Conservation (phyloP, 2,113 vertebrate genomes). For the Motacilla tschutschensis region DNA sequence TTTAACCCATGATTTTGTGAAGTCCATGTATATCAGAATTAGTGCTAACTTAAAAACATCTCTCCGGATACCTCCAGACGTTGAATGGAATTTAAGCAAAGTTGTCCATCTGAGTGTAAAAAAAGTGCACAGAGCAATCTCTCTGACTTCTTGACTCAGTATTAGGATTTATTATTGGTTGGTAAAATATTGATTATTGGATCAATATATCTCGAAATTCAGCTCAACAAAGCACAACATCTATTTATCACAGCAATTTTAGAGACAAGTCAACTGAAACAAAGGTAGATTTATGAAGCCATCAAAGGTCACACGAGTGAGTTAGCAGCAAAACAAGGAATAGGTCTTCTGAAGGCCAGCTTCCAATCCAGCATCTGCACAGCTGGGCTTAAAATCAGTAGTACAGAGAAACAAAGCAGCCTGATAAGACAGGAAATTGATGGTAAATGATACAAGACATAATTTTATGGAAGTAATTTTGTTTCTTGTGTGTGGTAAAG, state of each 20-base stretch:
- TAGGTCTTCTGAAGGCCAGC: neutral
- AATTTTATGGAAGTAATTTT: neutral
- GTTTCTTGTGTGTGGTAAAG: neutral
- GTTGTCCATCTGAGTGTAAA: neutral
- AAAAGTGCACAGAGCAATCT: neutral
- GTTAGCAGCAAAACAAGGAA: neutral
- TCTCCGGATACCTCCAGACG: neutral
- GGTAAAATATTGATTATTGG: slow-evolving; percentile 26
- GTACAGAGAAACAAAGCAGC: neutral
- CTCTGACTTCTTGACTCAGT: neutral
- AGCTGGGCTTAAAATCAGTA: neutral
- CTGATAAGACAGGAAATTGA: neutral
- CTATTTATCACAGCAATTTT: slow-evolving; percentile 18
- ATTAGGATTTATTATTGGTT: slow-evolving; percentile 32
- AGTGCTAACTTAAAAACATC: neutral
- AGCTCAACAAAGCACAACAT: neutral
- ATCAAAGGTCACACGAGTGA: slow-evolving; percentile 20
- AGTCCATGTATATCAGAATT: neutral
- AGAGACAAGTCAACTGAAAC: slow-evolving; percentile 16
- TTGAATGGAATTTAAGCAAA: neutral
- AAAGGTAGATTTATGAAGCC: slow-evolving; percentile 21
- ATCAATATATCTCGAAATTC: slow-evolving; percentile 36
- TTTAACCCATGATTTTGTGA: neutral
- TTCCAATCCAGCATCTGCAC: neutral
- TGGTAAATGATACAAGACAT: neutral